Evolutionary conservation across 1,140 invertebrate species (phyloP).

Genomic region (Coboldia fuscipes): DNA sequence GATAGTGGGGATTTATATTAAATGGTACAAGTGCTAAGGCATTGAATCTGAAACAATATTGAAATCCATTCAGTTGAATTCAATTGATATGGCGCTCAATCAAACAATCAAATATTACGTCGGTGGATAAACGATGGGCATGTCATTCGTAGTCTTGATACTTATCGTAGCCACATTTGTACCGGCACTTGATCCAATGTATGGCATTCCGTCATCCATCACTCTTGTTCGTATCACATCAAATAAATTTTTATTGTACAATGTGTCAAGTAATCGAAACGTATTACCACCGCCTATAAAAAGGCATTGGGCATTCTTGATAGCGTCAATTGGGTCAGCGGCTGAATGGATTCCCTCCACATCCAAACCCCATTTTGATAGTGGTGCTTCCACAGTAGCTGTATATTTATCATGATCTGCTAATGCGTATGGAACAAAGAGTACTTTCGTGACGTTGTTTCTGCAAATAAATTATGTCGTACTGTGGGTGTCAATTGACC

Average conservation of each 20-base stretch:
- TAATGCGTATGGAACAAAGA: slow-evolving; percentile 61
- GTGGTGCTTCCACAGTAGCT: slow-evolving; percentile 30
- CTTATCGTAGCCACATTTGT: slow-evolving; percentile 59
- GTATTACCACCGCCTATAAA: slow-evolving; percentile 66
- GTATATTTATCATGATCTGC: slow-evolving; percentile 43
- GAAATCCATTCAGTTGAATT: neutral
- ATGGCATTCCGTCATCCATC: slow-evolving; percentile 39
- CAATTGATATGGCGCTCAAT: neutral
- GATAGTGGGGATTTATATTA: slow-evolving; percentile 71
- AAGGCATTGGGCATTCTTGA: slow-evolving; percentile 40
- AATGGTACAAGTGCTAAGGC: slow-evolving; percentile 55
- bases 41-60: slow-evolving; percentile 20
- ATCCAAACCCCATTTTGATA: slow-evolving; percentile 39
- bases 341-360: slow-evolving; percentile 40
- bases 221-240: slow-evolving; percentile 38
- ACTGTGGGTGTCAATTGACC: no score
- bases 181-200: slow-evolving; percentile 62
- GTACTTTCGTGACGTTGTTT: slow-evolving; percentile 34
- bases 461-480: slow-evolving; percentile 22
- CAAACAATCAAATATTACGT: no score
- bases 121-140: slow-evolving; percentile 62
- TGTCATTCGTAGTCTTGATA: slow-evolving; percentile 68
- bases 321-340: slow-evolving; percentile 27
- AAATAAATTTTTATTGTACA: slow-evolving; percentile 46
- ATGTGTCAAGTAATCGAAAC: slow-evolving; percentile 41